Evolutionary conservation across 2,888 invertebrate species (phyloP), one percentile per base, ranked within the genome.

Genomic region (Quadriops clusia): DNA sequence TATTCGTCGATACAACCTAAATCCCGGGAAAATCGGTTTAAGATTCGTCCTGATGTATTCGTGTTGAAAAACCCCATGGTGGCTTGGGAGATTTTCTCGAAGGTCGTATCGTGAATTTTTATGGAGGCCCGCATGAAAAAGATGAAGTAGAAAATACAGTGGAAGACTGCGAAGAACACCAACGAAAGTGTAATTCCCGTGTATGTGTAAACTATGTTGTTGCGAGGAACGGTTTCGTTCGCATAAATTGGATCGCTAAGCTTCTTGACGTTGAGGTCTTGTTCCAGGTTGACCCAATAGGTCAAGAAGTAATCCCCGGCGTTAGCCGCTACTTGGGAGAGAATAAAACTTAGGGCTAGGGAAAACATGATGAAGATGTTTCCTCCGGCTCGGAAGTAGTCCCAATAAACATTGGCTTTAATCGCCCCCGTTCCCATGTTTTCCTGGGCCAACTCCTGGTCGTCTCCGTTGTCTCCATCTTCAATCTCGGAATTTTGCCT

Each of bases 301-400:
- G 75, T 72, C 30, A 82, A 65, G 67, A 74, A 83, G 47, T 69
- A 79, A 52, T 84, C 84, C 0, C 71, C 71, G 1, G 65, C 57
- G 35, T 74, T 79, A 2, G 70, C 75, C n/a, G 68, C 50, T 0
- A 58, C 49, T 42, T 79, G 76, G 1, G 77, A 66, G 8, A 70
- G 8, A 2, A 76, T 5, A 41, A 70, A 72, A 5, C 67, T 45
- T 1, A 64, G 34, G 2, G 67, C 38, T 24, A 74, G 46, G 0
- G 63, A 40, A 3, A 60, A 37, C 2, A 68, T 54, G 4, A 61
- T 43, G 18, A 58, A 60, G 18, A 59, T 54, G 42, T 63, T 42
- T 7, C 44, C 44, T 8, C 43, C 42, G 10, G 40, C 32, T 21
- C 32, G 28, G 21, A 43, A 63, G 45, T 74, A 76, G 15, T 55